These are phyloP conservation scores for Nibea coibor DNA, from an alignment of 2,113 vertebrate genomes.

Conservation along the genomic window DNA sequence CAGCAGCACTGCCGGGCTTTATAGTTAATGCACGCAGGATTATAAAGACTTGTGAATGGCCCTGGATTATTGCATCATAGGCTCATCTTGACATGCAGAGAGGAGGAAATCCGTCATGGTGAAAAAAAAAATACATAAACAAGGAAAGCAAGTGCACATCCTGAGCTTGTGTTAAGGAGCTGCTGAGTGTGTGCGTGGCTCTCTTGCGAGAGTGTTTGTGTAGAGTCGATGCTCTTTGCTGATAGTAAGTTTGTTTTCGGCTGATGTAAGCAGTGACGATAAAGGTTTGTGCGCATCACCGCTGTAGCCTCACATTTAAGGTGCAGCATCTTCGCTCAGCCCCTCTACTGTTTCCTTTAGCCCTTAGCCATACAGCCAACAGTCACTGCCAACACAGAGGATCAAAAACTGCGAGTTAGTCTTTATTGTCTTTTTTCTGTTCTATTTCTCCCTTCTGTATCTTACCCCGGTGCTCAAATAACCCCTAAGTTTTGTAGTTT, in stretches of 20 bases:
- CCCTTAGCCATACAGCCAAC: neutral
- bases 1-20: slow-evolving; percentile 43
- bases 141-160: slow-evolving; percentile 26
- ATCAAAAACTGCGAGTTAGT: neutral
- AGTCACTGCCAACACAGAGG: neutral
- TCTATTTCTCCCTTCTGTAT: neutral
- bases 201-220: slow-evolving; percentile 15
- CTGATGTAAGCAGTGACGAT: slow-evolving; percentile 39
- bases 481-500: neutral
- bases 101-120: slow-evolving; percentile 47
- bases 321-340: slow-evolving; percentile 26
- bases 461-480: neutral
- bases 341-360: neutral
- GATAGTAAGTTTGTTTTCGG: slow-evolving; percentile 6
- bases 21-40: slow-evolving; percentile 76
- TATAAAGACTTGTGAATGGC: slow-evolving; percentile 74
- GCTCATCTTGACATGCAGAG: slow-evolving; percentile 63
- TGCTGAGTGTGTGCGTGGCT: neutral
- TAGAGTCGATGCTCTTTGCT: neutral
- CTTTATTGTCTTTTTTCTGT: neutral
- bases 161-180: neutral
- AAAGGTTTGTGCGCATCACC: neutral
- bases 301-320: slow-evolving; percentile 17
- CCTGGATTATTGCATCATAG: slow-evolving; percentile 76
- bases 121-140: slow-evolving; percentile 21